phyloP scores from a whole-genome alignment of 2,113 vertebrate genomes.

The Heteronetta atricapilla region DNA sequence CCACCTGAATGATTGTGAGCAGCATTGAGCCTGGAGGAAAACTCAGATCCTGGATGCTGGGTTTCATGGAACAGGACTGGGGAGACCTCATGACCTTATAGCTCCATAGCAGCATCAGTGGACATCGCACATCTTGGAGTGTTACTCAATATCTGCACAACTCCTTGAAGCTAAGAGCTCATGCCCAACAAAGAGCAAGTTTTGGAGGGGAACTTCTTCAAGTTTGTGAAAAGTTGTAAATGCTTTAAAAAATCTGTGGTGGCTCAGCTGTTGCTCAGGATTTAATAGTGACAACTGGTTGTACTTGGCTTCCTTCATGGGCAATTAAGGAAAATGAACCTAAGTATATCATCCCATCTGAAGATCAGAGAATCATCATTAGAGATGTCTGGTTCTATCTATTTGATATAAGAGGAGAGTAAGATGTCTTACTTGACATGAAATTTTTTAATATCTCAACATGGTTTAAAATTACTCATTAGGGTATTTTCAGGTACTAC shows the following conservation, averaged over 20 bases:
- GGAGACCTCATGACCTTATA: background rate
- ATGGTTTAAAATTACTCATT: background rate
- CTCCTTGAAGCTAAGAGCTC: background rate
- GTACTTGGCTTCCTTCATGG: accelerated
- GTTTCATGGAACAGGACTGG: accelerated
- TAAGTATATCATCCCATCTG: background rate
- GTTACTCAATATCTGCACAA: background rate
- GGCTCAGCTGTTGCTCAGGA: accelerated
- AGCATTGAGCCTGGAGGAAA: background rate
- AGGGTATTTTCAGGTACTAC: background rate
- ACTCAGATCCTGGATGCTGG: background rate
- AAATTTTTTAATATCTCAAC: background rate
- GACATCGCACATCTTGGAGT: background rate
- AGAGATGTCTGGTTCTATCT: background rate
- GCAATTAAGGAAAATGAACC: background rate
- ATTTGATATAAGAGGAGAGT: background rate
- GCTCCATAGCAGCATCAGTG: background rate
- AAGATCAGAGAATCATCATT: background rate
- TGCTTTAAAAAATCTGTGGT: background rate
- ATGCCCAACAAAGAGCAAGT: accelerated
- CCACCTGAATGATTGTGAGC: background rate
- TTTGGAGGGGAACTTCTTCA: background rate
- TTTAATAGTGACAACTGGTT: background rate
- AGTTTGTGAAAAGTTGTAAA: background rate
- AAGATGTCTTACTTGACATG: background rate